Base-by-base conservation (phyloP, 2,797 vertebrate genomes). In the Protosalanx chinensis region DNA sequence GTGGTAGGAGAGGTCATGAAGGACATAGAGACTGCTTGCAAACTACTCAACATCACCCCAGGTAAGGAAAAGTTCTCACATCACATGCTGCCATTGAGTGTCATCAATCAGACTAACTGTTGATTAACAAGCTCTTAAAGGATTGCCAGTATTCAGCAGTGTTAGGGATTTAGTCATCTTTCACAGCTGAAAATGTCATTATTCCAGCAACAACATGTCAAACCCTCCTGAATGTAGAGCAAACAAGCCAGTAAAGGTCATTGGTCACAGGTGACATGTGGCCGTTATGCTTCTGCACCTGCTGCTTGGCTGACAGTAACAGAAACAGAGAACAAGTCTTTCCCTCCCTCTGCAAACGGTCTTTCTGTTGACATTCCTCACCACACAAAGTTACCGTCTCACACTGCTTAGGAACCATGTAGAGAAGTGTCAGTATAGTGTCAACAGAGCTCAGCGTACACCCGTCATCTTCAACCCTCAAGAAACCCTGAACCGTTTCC, bases 21-120 rank as follows among this genome's bases (percentile, higher is more conserved):
- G 88, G 97, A 98, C 77, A 94, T 98, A n/a, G 95, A 96, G 87
- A 97, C 94, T 0, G 96, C 96, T 30, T 98, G 96, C 87, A 98
- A 97, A 84, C 92, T 98, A 70, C 95, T 98, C 81, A 98, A 96
- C 91, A 98, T 98, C 72, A 79, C 93, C 15, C 51, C 51, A 53
- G 51, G 51, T 53, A 53, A n/a, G 51, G 51, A 53, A n/a, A 18
- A 37, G 10, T 49, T 15, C 16, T 53, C 51, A 53, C 51, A 5
- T 53, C 51, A 5, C 6, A 53, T 33, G 23, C 3, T 62, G 16
- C 29, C 23, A 59, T 53, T 12, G 37, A 41, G 8, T 20, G 56
- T 7, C 58, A 59, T 59, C n/a, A 12, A 18, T 59, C 6, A 59
- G 6, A 20, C 32, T 18, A 3, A 18, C 32, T 37, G 46, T 66